phyloP scores from a whole-genome alignment of 92 coral and sea anemone genomes.

The Blastomussa wellsi region DNA sequence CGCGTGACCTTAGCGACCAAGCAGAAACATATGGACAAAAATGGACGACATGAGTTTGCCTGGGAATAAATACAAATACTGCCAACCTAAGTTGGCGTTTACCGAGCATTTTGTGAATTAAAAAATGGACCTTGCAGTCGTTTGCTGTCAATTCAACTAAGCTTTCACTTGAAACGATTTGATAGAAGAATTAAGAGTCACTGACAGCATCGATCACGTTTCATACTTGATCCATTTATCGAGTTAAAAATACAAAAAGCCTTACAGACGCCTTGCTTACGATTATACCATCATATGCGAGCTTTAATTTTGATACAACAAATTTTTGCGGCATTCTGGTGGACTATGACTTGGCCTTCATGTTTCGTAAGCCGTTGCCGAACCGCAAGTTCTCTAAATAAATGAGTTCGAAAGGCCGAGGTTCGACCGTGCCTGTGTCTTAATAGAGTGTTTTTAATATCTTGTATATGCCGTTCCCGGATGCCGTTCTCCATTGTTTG shows the following conservation, averaged over 20 bases:
- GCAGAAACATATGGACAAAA: background rate
- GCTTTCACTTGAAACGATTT: background rate
- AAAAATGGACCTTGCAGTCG: background rate
- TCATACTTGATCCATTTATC: background rate
- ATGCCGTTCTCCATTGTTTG: background rate
- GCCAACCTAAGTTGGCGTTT: background rate
- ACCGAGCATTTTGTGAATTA: background rate
- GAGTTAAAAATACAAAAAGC: background rate
- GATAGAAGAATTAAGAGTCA: background rate
- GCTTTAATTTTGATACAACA: too few species aligned
- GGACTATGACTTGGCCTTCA: background rate
- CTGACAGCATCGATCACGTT: background rate
- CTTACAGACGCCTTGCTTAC: background rate
- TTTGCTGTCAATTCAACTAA: background rate
- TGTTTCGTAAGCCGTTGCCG: background rate
- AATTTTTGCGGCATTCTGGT: background rate
- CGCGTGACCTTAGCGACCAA: constrained; percentile 3
- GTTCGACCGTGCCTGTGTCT: too few species aligned
- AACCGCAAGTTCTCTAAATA: background rate
- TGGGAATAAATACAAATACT: background rate
- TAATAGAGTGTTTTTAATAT: background rate
- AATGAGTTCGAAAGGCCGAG: background rate
- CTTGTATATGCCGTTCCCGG: background rate
- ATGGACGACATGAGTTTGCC: background rate
- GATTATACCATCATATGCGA: background rate